Base-by-base conservation (phyloP, 2,797 vertebrate genomes). In the Xiphorhynchus erythropygius region DNA sequence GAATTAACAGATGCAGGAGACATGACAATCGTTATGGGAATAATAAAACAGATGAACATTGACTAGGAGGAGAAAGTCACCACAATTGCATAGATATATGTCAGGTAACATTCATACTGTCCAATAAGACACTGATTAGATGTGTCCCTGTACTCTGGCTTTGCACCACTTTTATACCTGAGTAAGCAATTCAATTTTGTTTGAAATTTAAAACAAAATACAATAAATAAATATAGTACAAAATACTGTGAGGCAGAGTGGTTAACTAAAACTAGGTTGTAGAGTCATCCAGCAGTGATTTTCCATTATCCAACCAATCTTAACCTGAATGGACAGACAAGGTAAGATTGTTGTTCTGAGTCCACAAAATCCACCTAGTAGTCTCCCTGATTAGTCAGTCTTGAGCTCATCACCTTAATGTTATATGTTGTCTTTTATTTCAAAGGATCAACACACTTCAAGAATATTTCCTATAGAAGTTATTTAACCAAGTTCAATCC, bases 81-180 rank as follows among this genome's bases (percentile, higher is more conserved):
- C 13, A 9, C 59, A 19, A 49, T 33, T 69, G 32, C 17, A 35
- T 2, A 86, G 30, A 59, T 21, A 28, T 25, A 68, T 56, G 22
- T 57, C 24, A 35, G 62, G 32, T 49, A 35, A 69, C 17, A 27
- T 11, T 35, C 28, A 39, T 60, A 64, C 5, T 62, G 4, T n/a
- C 60, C 4, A 44, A 11, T 27, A 76, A 60, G 21, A 49, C 12
- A 17, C 10, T 39, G 10, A 30, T 42, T 28, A 59, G 23, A 79
- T 78, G 7, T 7, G 9, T 39, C 35, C 13, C 8, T 23, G 2
- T 50, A 11, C 5, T 70, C 28, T 10, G 15, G 47, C 57, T 84
- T 60, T 84, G 21, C n/a, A 81, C 22, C 5, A 10, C 3, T 17
- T 21, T 2, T 13, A 33, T 25, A 33, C 2, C 0, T 6, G 17